Base-by-base conservation (phyloP, 2,888 invertebrate genomes). In the Drosophila paracracens region DNA sequence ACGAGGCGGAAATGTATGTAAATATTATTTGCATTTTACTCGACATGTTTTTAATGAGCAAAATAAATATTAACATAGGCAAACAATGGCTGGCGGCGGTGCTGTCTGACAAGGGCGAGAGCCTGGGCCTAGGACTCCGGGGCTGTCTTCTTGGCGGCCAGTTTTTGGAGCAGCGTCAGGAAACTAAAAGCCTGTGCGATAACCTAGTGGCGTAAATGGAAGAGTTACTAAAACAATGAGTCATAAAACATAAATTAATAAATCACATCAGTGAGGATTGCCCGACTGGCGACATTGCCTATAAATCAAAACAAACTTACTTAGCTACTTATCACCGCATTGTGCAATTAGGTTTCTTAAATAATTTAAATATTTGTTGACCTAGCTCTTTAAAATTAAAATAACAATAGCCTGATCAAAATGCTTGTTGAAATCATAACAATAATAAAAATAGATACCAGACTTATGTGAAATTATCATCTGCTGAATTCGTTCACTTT, bases 141-240 rank as follows among this genome's bases (percentile, higher is more conserved):
- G 29, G 46, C 58, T 54, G 71, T 11, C 74, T 91, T 91, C 63
- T 92, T 92, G 33, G 78, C 91, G n/a, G 90, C 89, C 64, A 93
- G 64, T 69, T 91, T 91, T 57, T 92, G 92, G 21, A 93, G 79
- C 18, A 93, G 64, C 1, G 92, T 92, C 35, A 92, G 63, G 75
- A 92, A 92, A 6, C 92, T 92, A 52, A 93, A 92, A 1, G 92
- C 91, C 75, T 93, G 91, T 0, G 88, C 79, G 10, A 92, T 74
- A 2, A 92, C 92, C 93, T 93, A 10, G 2, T 10, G 31, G 29
- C 5, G 10, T 40, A 8, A 56, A 53, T 16, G 1, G 4, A 54
- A 56, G 29, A 56, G 40, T 21, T n/a, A 40, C 4, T 21, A 10
- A 27, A 56, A 16, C 38, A 18, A 10, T 6, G 27, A 36, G n/a